These are phyloP conservation scores for Cantharis flavilabris DNA, from an alignment of 2,888 invertebrate species.

Conservation along the genomic window DNA sequence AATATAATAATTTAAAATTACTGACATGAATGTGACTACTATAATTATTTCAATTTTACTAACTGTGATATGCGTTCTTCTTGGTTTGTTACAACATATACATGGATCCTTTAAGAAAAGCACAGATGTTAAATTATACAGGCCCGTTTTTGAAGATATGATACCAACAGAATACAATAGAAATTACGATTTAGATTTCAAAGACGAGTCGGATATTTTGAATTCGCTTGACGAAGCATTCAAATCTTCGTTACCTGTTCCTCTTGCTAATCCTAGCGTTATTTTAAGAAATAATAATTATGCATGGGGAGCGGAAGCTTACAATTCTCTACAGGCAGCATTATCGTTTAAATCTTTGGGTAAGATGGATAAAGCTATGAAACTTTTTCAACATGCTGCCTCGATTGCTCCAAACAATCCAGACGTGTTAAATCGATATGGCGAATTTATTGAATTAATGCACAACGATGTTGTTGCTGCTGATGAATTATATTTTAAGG, in stretches of 20 bases:
- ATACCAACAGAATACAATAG: slow-evolving; percentile 46
- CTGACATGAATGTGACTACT: slow-evolving; percentile 33
- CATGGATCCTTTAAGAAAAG: slow-evolving; percentile 45
- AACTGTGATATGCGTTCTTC: slow-evolving; percentile 51
- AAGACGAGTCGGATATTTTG: slow-evolving; percentile 37
- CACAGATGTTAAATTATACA: slow-evolving; percentile 41
- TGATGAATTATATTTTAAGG: slow-evolving; percentile 87
- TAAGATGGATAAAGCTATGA: slow-evolving; percentile 83
- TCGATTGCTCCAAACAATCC: slow-evolving; percentile 91
- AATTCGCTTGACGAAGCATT: slow-evolving; percentile 45
- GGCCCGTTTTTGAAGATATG: slow-evolving; percentile 52
- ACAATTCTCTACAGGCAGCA: slow-evolving; percentile 83
- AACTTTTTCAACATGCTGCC: slow-evolving; percentile 87
- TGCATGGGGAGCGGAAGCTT: slow-evolving; percentile 69
- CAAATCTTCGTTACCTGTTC: slow-evolving; percentile 32
- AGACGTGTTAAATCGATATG: slow-evolving; percentile 89
- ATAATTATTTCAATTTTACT: slow-evolving; percentile 48
- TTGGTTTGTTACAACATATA: slow-evolving; percentile 51
- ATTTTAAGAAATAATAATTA: slow-evolving; percentile 6
- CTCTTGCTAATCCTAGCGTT: slow-evolving; percentile 20
- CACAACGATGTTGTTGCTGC: slow-evolving; percentile 85
- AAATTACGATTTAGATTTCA: slow-evolving; percentile 33
- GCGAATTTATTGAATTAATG: slow-evolving; percentile 88
- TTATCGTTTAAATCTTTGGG: slow-evolving; percentile 82
- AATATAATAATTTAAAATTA: slow-evolving; percentile 5